Percentiles rank a stretch among this genome's conserved stretches.
These are phyloP conservation scores for Atta colombica DNA, from an alignment of 1,140 invertebrate species.

Conservation along the genomic window DNA sequence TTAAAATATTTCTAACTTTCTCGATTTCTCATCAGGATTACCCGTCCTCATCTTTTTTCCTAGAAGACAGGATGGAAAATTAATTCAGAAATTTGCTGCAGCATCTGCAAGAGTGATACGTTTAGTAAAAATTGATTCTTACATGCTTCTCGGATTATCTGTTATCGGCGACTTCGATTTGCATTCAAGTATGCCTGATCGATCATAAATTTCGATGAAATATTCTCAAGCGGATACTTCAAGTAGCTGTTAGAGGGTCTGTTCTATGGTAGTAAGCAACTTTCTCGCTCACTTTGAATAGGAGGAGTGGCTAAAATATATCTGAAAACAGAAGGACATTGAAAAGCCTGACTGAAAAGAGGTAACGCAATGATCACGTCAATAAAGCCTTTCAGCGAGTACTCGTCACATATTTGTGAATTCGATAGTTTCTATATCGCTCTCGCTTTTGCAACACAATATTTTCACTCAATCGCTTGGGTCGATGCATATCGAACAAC, in stretches of 20 bases:
- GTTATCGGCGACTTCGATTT: conserved; percentile 45
- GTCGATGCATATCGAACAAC: background rate
- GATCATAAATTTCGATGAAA: conserved; percentile 71
- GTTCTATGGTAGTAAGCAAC: conserved; percentile 66
- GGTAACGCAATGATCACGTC: background rate
- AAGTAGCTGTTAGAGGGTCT: conserved; percentile 57
- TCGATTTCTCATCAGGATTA: conserved; percentile 31
- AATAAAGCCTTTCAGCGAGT: background rate
- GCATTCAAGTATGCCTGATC: conserved; percentile 55
- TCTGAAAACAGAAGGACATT: conserved; percentile 45
- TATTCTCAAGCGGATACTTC: conserved; percentile 55
- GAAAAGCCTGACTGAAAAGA: conserved; percentile 22
- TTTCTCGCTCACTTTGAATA: conserved; percentile 68
- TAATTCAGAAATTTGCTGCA: conserved; percentile 53
- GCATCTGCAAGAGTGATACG: conserved; percentile 22
- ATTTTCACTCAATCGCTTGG: background rate
- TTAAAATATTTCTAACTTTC: background rate
- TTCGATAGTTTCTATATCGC: background rate
- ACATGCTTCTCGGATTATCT: conserved; percentile 41
- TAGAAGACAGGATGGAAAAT: conserved; percentile 1
- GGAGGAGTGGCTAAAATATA: conserved; percentile 26
- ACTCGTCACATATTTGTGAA: background rate
- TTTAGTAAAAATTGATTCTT: conserved; percentile 56
- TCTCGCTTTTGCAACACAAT: background rate
- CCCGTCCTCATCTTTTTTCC: background rate